Percentiles rank a stretch among this genome's conserved stretches.
Conservation (phyloP, 2,888 invertebrate genomes). For the Hedya salicella region DNA sequence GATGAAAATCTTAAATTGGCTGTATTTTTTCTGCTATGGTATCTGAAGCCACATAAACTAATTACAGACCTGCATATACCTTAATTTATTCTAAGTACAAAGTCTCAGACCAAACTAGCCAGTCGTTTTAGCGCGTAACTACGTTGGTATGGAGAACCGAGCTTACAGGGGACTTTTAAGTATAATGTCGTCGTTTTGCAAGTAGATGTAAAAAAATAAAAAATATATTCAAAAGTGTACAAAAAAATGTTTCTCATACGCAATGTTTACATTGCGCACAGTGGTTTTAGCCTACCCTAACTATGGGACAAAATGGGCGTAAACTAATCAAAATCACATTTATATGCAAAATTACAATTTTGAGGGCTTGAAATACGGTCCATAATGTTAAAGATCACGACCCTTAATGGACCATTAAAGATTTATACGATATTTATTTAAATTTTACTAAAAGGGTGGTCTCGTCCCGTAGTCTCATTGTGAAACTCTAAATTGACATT, state of each 20-base stretch:
- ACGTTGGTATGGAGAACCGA: no score
- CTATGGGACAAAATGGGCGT: conserved; percentile 12
- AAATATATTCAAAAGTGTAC: background rate
- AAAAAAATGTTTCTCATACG: background rate
- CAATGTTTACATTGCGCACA: conserved; percentile 11
- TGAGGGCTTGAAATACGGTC: conserved; percentile 12
- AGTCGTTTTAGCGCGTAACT: no score
- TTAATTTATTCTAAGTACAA: no score
- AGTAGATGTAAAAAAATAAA: no score
- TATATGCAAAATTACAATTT: conserved; percentile 35
- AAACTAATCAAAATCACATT: conserved; percentile 24
- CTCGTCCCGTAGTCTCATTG: conserved; percentile 4
- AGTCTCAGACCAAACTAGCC: no score
- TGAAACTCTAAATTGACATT: conserved; percentile 2
- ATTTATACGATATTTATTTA: conserved; percentile 32
- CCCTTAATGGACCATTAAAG: conserved; percentile 36
- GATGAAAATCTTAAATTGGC: no score
- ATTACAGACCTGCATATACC: no score
- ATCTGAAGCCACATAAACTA: no score
- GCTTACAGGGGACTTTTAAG: no score
- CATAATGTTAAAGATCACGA: conserved; percentile 16
- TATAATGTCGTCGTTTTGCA: no score
- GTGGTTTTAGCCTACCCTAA: conserved; percentile 13
- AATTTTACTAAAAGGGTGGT: conserved; percentile 26
- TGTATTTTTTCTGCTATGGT: no score